These are phyloP conservation scores for Dicentrarchus labrax DNA, from an alignment of 2,113 vertebrate genomes.

Conservation along the genomic window DNA sequence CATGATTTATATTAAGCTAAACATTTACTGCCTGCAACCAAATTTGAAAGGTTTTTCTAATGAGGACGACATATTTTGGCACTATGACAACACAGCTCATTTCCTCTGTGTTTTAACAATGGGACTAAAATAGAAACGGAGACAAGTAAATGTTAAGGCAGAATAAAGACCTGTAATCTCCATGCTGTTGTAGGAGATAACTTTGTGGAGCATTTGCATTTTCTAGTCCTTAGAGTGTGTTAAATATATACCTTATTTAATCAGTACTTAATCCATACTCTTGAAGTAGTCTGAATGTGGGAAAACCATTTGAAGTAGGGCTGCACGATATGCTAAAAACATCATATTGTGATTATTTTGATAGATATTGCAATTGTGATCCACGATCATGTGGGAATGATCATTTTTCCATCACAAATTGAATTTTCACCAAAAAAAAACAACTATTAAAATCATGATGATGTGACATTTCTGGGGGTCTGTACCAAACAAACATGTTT, in stretches of 20 bases:
- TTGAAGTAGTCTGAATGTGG: not conserved
- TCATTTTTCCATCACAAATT: too few relatives aligned
- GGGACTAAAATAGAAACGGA: not conserved
- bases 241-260: not conserved
- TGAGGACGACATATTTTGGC: not conserved
- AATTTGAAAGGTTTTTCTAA: not conserved
- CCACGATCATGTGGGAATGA: too few relatives aligned
- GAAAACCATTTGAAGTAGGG: not conserved
- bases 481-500: too few relatives aligned
- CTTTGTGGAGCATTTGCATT: not conserved
- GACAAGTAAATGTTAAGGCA: not conserved
- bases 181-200: not conserved
- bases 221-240: not conserved
- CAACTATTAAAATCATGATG: too few relatives aligned
- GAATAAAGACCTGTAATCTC: constrained; percentile 2
- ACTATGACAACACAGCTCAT: not conserved
- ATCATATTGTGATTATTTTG: too few relatives aligned
- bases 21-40: not conserved
- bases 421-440: too few relatives aligned
- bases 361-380: too few relatives aligned
- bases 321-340: too few relatives aligned
- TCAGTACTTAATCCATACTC: not conserved
- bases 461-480: too few relatives aligned
- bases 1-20: not conserved
- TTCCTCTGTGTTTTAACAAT: not conserved